Conservation (phyloP, 92 coral and sea anemone species). For the Paragorgia papillata region DNA sequence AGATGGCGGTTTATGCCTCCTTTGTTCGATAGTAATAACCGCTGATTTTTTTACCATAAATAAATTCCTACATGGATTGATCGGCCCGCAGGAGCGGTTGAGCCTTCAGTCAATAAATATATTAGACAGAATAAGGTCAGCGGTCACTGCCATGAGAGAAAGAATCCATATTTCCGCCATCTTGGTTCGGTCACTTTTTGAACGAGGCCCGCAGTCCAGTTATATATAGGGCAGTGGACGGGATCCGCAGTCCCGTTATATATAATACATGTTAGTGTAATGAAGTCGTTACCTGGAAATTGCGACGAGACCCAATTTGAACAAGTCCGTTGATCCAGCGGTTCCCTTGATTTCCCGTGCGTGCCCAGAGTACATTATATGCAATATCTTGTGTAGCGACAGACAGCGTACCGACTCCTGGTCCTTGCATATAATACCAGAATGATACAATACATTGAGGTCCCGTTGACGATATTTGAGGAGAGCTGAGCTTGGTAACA, state of each 20-base stretch:
- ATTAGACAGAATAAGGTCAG: too few relatives aligned
- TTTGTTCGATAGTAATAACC: too few relatives aligned
- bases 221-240: too few relatives aligned
- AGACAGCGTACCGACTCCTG: conserved; percentile 74
- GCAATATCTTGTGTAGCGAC: conserved; percentile 73
- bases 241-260: too few relatives aligned
- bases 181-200: too few relatives aligned
- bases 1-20: too few relatives aligned
- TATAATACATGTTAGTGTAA: too few relatives aligned
- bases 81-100: too few relatives aligned
- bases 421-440: conserved; percentile 97
- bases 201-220: too few relatives aligned
- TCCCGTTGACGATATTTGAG: conserved; percentile 83
- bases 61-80: neutral
- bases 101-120: neutral
- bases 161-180: too few relatives aligned
- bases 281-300: conserved; percentile 72
- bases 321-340: conserved; percentile 66
- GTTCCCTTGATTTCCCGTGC: conserved; percentile 82
- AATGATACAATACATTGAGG: conserved; percentile 83
- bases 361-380: conserved; percentile 72
- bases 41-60: too few relatives aligned
- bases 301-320: conserved; percentile 80
- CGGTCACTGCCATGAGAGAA: too few relatives aligned
- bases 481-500: conserved; percentile 74